Percentiles rank a stretch among this genome's conserved stretches.
Conservation (phyloP, 2,888 invertebrate species). For the Hyposoter dolosus region DNA sequence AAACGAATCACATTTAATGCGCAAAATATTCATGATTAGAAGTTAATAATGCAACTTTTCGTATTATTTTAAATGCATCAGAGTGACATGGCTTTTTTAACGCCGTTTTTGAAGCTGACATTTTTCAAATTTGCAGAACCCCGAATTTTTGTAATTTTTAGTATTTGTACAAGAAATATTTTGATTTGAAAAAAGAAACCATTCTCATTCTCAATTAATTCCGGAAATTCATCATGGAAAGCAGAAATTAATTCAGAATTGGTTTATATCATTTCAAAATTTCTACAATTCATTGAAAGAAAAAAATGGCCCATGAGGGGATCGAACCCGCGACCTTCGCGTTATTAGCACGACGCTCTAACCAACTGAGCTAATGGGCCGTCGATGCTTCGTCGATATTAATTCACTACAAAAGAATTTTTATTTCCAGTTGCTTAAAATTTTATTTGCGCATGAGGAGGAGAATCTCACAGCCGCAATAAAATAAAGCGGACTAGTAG, state of each 20-base stretch:
- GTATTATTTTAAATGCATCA: not conserved
- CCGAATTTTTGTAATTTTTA: not conserved
- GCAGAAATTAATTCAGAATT: not conserved
- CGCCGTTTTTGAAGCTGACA: not conserved
- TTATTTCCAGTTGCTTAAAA: not conserved
- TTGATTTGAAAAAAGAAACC: not conserved
- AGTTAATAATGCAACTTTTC: not conserved
- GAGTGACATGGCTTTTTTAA: not conserved
- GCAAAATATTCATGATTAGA: not conserved
- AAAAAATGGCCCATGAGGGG: conserved; percentile 78
- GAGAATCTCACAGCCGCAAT: not conserved
- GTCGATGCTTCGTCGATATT: not conserved
- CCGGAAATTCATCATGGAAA: not conserved
- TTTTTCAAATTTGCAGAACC: not conserved
- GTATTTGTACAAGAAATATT: not conserved
- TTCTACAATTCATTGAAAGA: not conserved
- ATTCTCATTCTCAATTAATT: not conserved
- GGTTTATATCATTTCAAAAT: not conserved
- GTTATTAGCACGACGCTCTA: conserved; percentile 82
- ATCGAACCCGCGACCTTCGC: conserved; percentile 82
- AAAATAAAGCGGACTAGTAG: not conserved
- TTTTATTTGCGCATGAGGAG: not conserved
- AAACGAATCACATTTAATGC: not conserved
- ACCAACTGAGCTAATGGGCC: conserved; percentile 81
- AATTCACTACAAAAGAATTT: not conserved